These are phyloP conservation scores for Bos javanicus DNA, from an alignment of 2,113 vertebrate genomes.

Conservation along the genomic window DNA sequence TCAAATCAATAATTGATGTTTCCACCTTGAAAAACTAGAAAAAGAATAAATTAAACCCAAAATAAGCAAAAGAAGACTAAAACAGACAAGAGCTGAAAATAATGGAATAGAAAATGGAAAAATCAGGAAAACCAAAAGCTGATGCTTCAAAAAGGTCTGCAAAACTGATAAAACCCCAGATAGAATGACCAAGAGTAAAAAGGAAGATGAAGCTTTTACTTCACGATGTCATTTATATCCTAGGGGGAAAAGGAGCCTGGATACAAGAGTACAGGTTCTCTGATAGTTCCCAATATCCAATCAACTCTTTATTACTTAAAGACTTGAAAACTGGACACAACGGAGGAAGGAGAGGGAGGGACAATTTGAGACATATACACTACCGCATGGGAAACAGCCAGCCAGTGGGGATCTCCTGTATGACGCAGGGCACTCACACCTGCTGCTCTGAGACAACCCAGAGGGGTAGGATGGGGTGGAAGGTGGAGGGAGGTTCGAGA, in stretches of 20 bases:
- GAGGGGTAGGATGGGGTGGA: not conserved
- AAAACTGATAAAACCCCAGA: not conserved
- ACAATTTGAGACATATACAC: not conserved
- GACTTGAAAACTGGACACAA: not conserved
- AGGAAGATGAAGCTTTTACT: not conserved
- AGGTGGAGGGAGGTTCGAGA: not conserved
- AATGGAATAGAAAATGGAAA: slow-evolving; percentile 18
- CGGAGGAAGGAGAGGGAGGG: not conserved
- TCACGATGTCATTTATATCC: not conserved
- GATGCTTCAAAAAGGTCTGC: not conserved
- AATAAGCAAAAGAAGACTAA: slow-evolving; percentile 1
- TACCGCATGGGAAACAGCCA: not conserved
- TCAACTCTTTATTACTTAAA: not conserved
- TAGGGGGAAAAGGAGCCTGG: not conserved
- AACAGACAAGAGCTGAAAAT: not conserved
- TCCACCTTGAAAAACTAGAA: not conserved
- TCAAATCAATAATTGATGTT: not conserved
- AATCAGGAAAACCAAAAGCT: not conserved
- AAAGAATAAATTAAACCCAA: slow-evolving; percentile 29
- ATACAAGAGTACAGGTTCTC: not conserved
- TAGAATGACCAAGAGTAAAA: not conserved
- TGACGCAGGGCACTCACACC: accelerated
- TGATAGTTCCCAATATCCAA: not conserved
- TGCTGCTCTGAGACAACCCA: not conserved
- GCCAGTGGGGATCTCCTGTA: not conserved